A percentile compares a stretch with the other conserved stretches of the same genome.
Conservation (phyloP, 2,888 invertebrate genomes). For the Dasypogon diadema region DNA sequence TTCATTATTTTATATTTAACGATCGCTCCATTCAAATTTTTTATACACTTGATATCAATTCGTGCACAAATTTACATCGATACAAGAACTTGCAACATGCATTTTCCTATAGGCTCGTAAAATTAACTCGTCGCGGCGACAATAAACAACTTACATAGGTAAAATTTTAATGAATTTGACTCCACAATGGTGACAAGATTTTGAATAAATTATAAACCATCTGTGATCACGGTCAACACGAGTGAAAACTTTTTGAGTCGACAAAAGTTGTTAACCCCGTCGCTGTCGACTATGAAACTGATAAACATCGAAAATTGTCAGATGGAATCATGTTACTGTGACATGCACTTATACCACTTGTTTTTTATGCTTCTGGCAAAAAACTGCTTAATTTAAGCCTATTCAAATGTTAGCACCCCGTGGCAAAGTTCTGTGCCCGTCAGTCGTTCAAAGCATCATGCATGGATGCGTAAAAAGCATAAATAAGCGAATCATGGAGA, state of each 20-base stretch:
- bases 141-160: too few species aligned
- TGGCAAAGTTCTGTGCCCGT: neutral
- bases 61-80: too few species aligned
- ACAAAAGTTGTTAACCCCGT: neutral
- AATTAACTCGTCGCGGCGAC: too few species aligned
- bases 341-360: neutral
- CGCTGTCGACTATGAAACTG: neutral
- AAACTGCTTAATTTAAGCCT: constrained; percentile 17
- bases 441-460: constrained; percentile 9
- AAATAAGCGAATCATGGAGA: constrained; percentile 22
- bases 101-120: too few species aligned
- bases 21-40: too few species aligned
- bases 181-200: neutral
- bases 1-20: too few species aligned
- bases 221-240: neutral
- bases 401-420: constrained; percentile 18
- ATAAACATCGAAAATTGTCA: neutral
- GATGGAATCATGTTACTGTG: constrained; percentile 9
- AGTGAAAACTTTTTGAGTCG: neutral
- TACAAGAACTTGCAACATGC: too few species aligned
- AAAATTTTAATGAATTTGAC: too few species aligned
- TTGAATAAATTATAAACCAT: constrained; percentile 1
- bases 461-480: constrained; percentile 33
- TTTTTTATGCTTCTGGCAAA: constrained; percentile 10
- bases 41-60: too few species aligned